phyloP scores from a whole-genome alignment of 2,113 vertebrate genomes.

The Gavialis gangeticus region DNA sequence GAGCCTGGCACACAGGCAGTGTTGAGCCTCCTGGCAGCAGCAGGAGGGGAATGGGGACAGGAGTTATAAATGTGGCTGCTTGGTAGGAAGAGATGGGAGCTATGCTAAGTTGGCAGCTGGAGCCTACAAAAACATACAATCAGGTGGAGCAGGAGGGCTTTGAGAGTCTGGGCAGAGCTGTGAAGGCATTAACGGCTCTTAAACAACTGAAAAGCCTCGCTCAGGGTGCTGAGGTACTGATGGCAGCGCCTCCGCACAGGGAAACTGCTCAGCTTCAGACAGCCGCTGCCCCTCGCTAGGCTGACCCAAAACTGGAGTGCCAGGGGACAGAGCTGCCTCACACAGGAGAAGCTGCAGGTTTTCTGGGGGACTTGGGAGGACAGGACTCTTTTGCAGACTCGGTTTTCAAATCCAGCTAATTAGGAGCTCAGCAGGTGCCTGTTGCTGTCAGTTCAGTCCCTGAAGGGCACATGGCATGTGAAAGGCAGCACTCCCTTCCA shows the following conservation, averaged over 20 bases:
- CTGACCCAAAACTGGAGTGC: not conserved
- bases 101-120: not conserved
- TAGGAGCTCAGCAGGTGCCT: not conserved
- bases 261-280: not conserved
- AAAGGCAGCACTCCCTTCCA: not conserved
- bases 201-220: not conserved
- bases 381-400: not conserved
- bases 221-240: not conserved
- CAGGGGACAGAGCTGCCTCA: not conserved
- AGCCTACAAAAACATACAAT: not conserved
- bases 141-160: not conserved
- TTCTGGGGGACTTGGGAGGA: not conserved
- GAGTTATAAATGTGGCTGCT: not conserved
- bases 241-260: rapidly evolving
- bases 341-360: not conserved
- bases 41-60: not conserved
- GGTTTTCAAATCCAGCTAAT: not conserved
- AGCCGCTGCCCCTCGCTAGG: not conserved
- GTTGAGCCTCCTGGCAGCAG: not conserved
- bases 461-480: not conserved
- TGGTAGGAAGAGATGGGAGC: not conserved
- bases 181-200: not conserved
- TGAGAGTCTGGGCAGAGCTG: not conserved
- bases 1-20: not conserved
- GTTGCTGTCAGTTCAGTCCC: not conserved